phyloP scores from a whole-genome alignment of 2,113 vertebrate species.

The Sarotherodon lohbergeri region DNA sequence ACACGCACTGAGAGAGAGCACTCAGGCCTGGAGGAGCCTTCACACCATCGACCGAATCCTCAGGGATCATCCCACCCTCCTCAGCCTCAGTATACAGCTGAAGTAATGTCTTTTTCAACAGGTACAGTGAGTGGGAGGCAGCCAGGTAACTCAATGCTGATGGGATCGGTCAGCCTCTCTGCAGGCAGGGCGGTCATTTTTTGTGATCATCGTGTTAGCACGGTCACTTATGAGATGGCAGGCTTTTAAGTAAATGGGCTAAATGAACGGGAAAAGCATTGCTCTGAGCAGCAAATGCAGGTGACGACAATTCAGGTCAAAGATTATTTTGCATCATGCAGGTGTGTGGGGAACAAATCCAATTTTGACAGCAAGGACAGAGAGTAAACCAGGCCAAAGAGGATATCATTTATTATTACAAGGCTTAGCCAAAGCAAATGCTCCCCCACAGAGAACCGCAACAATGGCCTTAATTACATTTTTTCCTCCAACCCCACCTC shows the following conservation, averaged over 20 bases:
- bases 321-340: conserved; percentile 61
- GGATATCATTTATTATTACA: conserved; percentile 71
- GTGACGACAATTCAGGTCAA: conserved; percentile 69
- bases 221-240: conserved; percentile 38
- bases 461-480: conserved; percentile 75
- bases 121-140: conserved; percentile 58
- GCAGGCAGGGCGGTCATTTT: conserved; percentile 42
- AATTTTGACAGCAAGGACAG: conserved; percentile 62
- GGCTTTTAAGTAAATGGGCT: conserved; percentile 58
- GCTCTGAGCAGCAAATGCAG: conserved; percentile 43
- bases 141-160: conserved; percentile 64
- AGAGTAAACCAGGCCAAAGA: conserved; percentile 68
- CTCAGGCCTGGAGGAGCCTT: conserved; percentile 66
- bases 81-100: conserved; percentile 30
- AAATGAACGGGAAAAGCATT: conserved; percentile 41
- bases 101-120: conserved; percentile 61
- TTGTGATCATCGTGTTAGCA: conserved; percentile 54
- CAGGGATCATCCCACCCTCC: conserved; percentile 51
- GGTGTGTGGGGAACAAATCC: conserved; percentile 67
- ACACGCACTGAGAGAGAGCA: conserved; percentile 62
- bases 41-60: conserved; percentile 66
- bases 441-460: conserved; percentile 58
- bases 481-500: conserved; percentile 60
- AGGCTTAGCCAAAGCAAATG: conserved; percentile 61
- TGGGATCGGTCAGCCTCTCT: conserved; percentile 60